Base-by-base conservation (phyloP, 2,113 vertebrate species). In the Rhea pennata region DNA sequence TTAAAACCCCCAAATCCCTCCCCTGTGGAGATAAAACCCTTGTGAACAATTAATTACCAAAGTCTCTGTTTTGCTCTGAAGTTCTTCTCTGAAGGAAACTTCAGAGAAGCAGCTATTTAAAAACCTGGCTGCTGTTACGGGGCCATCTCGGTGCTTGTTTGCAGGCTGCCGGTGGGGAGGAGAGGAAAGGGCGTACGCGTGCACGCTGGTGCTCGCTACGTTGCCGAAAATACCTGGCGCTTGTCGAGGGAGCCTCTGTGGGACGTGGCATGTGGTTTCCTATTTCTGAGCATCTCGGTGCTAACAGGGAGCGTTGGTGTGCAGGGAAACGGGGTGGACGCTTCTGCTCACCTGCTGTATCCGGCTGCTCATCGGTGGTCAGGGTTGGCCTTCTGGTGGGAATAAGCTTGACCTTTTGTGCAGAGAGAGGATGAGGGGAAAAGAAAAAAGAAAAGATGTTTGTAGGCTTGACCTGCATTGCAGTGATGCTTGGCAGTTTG, bases 1-100 rank as follows among this genome's bases (percentile, higher is more conserved):
- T 89, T 96, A 90, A 95, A 96, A 61, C 70, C 20, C 77, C 69
- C 90, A 91, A 87, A 95, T 96, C 80, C 86, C 44, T 95, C 73
- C 71, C 59, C 74, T 88, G 85, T 0, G 5, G 95, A 97, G 86
- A 78, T 90, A 81, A 95, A 95, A 59, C 93, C 82, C 79, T 91
- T 78, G 88, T 40, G 92, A 96, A 6, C 53, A 64, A 64, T 81
- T 97, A 73, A 85, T 97, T 96, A 95, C 91, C 76, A 40, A 67
- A 31, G 91, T 12, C 44, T 76, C 88, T 95, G 64, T 75, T 96
- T 90, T 92, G 59, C 67, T 92, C 50, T 82, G n/a, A 50, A 59
- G 51, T 21, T 84, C 61, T 50, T 42, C 73, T 36, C 36, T 36
- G 36, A 36, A 36, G 36, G n/a, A n/a, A n/a, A n/a, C 66, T 88